phyloP scores from a whole-genome alignment of 2,888 invertebrate genomes.

The Meliscaeva auricollis region DNA sequence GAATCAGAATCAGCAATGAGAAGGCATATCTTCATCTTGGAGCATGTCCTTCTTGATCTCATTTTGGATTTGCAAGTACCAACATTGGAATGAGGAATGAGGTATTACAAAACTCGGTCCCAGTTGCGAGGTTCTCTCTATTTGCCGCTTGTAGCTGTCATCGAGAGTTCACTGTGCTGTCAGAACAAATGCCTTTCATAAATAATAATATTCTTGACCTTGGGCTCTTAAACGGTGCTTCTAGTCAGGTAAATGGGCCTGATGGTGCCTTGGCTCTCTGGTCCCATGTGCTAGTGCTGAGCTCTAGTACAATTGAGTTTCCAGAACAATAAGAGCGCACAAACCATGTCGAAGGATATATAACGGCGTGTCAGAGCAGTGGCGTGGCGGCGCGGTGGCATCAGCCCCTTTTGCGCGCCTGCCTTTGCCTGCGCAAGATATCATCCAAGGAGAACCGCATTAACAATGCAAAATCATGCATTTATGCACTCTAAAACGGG shows the following conservation, averaged over 20 bases:
- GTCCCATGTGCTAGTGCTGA: conserved; percentile 5
- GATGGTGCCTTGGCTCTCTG: conserved; percentile 5
- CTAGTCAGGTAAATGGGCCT: conserved; percentile 37
- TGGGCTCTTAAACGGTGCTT: conserved; percentile 75
- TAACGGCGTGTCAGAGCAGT: conserved; percentile 72
- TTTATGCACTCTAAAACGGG: conserved; percentile 81
- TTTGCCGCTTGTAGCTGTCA: conserved; percentile 70
- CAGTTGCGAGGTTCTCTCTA: conserved; percentile 25
- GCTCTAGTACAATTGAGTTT: conserved; percentile 51
- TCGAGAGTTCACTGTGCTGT: conserved; percentile 65
- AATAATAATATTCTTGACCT: conserved; percentile 75
- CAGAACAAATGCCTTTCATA: conserved; percentile 72
- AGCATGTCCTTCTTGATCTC: conserved; percentile 74
- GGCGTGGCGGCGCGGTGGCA: conserved; percentile 19
- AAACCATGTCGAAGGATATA: conserved; percentile 72
- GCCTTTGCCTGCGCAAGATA: background rate
- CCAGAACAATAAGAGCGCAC: conserved; percentile 62
- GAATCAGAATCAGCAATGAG: conserved; percentile 61
- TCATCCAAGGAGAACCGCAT: conserved; percentile 74
- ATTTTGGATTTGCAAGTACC: conserved; percentile 55
- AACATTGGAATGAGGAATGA: conserved; percentile 47
- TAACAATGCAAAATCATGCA: conserved; percentile 82
- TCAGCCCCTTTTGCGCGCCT: background rate
- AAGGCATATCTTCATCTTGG: conserved; percentile 53
- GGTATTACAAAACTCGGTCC: conserved; percentile 47